Percentiles rank a stretch among this genome's conserved stretches.
Conservation (phyloP, 1,140 invertebrate species). For the Pseudomyrmex pallidus region DNA sequence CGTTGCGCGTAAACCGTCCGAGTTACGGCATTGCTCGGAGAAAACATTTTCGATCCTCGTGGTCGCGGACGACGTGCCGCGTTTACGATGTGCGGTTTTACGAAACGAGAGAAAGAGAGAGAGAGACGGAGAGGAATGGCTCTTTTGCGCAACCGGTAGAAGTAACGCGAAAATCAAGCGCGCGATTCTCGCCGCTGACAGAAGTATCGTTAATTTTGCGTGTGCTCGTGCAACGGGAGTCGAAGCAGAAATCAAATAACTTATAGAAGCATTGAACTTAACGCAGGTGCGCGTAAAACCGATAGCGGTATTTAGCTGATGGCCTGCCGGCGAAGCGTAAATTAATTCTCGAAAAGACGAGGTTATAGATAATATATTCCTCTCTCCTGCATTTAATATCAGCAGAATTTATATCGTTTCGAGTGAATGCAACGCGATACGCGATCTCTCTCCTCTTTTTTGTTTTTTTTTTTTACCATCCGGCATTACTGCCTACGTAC, state of each 20-base stretch:
- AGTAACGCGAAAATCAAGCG: slow-evolving; percentile 47
- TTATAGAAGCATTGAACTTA: slow-evolving; percentile 6
- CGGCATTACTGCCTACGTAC: slow-evolving; percentile 65
- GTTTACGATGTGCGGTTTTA: slow-evolving; percentile 44
- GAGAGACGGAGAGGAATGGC: background rate
- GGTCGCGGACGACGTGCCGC: slow-evolving; percentile 46
- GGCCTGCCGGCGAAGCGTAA: background rate
- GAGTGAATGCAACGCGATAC: slow-evolving; percentile 17
- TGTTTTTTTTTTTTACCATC: slow-evolving; percentile 50
- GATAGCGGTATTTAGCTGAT: slow-evolving; percentile 7
- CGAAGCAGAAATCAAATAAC: background rate
- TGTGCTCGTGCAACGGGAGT: slow-evolving; percentile 15
- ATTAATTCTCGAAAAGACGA: slow-evolving; percentile 36
- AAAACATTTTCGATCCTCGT: slow-evolving; percentile 46
- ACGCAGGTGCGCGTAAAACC: background rate
- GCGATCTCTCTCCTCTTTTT: slow-evolving; percentile 15
- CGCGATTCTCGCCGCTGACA: slow-evolving; percentile 35
- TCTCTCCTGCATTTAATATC: background rate
- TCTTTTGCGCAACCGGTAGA: slow-evolving; percentile 56
- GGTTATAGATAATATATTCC: slow-evolving; percentile 18
- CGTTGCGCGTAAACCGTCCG: slow-evolving; percentile 14
- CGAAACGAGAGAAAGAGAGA: slow-evolving; percentile 1
- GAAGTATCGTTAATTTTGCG: slow-evolving; percentile 44
- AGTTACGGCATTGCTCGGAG: slow-evolving; percentile 16
- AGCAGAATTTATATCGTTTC: slow-evolving; percentile 36